phyloP scores from a whole-genome alignment of 2,113 vertebrate species.

The Rhadina sibilatrix region DNA sequence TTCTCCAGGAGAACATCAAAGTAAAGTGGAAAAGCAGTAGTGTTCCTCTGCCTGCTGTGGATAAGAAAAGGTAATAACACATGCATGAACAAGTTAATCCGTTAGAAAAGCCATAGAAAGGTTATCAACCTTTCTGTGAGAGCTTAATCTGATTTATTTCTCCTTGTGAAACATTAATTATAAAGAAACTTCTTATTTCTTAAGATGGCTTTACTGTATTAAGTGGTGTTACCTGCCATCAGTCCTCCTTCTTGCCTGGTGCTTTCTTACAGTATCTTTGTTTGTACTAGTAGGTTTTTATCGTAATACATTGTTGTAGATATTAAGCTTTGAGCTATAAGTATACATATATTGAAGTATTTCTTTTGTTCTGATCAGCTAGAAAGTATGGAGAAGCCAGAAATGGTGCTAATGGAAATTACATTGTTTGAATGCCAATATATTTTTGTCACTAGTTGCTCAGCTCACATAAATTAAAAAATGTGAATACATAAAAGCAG shows the following conservation, averaged over 20 bases:
- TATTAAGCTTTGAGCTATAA: background rate
- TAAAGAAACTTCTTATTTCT: background rate
- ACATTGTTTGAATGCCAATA: background rate
- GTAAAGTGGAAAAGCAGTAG: conserved; percentile 88
- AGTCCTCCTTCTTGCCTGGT: background rate
- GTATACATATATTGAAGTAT: background rate
- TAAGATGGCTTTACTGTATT: background rate
- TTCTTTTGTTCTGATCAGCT: background rate
- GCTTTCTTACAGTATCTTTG: background rate
- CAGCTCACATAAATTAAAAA: background rate
- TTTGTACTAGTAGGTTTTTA: background rate
- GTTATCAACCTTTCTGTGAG: background rate
- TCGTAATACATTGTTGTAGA: background rate
- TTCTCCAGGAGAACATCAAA: conserved; percentile 91
- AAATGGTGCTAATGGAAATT: background rate
- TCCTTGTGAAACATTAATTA: background rate
- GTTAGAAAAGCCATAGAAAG: background rate
- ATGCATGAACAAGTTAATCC: background rate
- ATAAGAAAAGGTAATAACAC: conserved; percentile 88
- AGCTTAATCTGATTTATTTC: background rate
- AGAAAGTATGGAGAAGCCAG: background rate
- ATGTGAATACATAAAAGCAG: background rate
- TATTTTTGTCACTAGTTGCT: background rate
- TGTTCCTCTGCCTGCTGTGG: conserved; percentile 80
- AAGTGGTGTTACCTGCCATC: background rate